Evolutionary conservation across 2,888 invertebrate species (phyloP).

Genomic region (Ctenicera cuprea): DNA sequence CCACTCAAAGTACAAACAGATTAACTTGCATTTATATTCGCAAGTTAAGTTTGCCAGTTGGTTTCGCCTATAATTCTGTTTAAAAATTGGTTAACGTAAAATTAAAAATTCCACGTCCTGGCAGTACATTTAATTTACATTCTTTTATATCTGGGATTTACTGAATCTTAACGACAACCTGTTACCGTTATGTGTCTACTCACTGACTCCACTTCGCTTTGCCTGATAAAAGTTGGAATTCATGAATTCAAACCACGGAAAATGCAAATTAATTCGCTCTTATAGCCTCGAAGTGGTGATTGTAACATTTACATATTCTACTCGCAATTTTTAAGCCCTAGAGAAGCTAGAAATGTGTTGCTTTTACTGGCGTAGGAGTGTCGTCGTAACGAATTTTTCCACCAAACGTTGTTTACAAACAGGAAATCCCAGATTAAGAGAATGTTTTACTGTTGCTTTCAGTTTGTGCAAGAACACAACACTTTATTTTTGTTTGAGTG

Average conservation of each 20-base stretch:
- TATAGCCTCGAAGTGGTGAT: not conserved
- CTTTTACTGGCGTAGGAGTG: not conserved
- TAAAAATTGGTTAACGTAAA: no score
- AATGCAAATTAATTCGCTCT: slow-evolving; percentile 18
- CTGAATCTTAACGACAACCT: not conserved
- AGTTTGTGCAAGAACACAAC: not conserved
- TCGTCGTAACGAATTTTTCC: not conserved
- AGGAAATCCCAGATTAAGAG: not conserved
- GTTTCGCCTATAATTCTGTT: no score
- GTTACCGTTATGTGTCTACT: slow-evolving; percentile 3
- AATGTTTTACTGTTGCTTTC: not conserved
- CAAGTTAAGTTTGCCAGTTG: no score
- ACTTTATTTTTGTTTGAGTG: not conserved
- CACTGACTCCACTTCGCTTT: not conserved
- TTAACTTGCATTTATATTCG: no score
- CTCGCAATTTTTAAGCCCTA: slow-evolving; percentile 13
- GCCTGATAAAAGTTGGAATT: not conserved
- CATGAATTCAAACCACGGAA: slow-evolving; percentile 16
- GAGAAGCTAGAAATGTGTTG: slow-evolving; percentile 10
- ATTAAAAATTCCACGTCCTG: no score
- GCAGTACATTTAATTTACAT: not conserved
- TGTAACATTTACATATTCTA: slow-evolving; percentile 18
- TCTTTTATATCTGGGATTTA: not conserved
- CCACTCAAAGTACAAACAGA: no score
- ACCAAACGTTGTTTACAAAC: not conserved